A percentile compares a stretch with the other conserved stretches of the same genome.
Evolutionary conservation across 2,113 vertebrate species (phyloP).

Genomic region (Petaurus breviceps): DNA sequence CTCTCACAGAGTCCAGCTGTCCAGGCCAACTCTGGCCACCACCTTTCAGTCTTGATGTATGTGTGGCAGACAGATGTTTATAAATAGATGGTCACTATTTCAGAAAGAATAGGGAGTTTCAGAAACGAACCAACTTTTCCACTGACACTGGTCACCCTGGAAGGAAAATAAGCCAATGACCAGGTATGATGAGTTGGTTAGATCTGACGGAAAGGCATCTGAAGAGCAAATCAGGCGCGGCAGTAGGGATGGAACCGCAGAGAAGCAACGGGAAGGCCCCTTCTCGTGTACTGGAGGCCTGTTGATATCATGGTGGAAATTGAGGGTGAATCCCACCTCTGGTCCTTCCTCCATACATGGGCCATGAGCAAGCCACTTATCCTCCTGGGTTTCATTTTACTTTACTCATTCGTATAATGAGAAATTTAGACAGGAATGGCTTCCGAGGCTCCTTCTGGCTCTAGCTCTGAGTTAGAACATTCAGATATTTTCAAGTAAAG

Average conservation of each 20-base stretch:
- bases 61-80: background rate
- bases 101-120: background rate
- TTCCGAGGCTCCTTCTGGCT: background rate
- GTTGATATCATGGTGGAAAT: background rate
- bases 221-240: background rate
- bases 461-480: background rate
- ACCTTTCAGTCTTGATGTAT: background rate
- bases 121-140: background rate
- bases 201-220: background rate
- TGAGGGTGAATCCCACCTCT: background rate
- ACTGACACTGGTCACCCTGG: background rate
- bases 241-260: background rate
- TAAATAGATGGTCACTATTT: background rate
- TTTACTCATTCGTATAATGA: background rate
- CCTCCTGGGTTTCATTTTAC: background rate
- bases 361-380: background rate
- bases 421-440: background rate
- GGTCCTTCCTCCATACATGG: background rate
- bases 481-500: background rate
- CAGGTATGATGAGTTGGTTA: background rate
- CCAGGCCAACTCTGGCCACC: background rate
- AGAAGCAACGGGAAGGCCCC: background rate
- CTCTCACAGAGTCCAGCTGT: background rate
- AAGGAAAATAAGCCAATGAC: background rate
- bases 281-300: background rate